phyloP scores from a whole-genome alignment of 2,113 vertebrate genomes.

The Lepisosteus oculatus region DNA sequence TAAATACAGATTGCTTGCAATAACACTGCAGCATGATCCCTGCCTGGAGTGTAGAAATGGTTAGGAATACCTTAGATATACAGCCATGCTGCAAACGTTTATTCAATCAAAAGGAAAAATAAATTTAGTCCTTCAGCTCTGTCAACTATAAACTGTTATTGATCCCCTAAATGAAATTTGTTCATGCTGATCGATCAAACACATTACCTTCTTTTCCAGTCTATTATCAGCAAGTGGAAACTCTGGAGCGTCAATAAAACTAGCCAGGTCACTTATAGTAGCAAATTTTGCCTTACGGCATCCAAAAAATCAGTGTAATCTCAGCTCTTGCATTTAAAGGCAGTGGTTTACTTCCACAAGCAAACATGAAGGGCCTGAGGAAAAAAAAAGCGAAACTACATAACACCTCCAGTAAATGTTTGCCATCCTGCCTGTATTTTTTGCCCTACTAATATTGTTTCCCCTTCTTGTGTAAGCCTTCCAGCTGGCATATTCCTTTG shows the following conservation, averaged over 20 bases:
- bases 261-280: conserved; percentile 72
- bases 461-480: conserved; percentile 60
- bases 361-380: conserved; percentile 54
- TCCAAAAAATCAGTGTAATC: conserved; percentile 58
- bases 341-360: conserved; percentile 66
- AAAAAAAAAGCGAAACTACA: conserved; percentile 48
- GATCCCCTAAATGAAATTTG: conserved; percentile 98
- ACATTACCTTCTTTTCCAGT: conserved; percentile 94
- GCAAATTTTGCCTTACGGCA: conserved; percentile 62
- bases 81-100: conserved; percentile 73
- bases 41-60: conserved; percentile 63
- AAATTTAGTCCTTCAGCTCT: conserved; percentile 89
- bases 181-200: conserved; percentile 98
- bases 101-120: conserved; percentile 95
- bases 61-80: conserved; percentile 66
- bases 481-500: conserved; percentile 68
- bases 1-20: conserved; percentile 87
- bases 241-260: conserved; percentile 82
- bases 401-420: conserved; percentile 37
- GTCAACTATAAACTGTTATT: conserved; percentile 99
- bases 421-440: conserved; percentile 30
- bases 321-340: conserved; percentile 68
- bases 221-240: conserved; percentile 93
- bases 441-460: conserved; percentile 1
- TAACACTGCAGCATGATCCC: conserved; percentile 62